Evolutionary conservation across 1,140 invertebrate genomes (phyloP), one percentile per base, ranked within the genome.

Genomic region (Samia ricini): DNA sequence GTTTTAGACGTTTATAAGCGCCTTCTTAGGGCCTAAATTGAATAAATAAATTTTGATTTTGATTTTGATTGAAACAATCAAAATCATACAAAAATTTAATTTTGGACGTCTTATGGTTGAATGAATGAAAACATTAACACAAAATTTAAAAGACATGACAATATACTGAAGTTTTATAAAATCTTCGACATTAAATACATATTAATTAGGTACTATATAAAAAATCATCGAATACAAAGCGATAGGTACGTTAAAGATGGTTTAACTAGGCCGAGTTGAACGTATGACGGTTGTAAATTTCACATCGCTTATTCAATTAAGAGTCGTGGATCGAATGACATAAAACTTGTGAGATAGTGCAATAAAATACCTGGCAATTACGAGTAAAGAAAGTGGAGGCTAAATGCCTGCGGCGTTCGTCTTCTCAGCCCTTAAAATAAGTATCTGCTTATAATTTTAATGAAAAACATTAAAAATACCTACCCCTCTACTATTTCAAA

Each of bases 281-380:
- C 68, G 71, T 82, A 89, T 81, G 78, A 80, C 64, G 68, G 78
- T 84, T 82, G 79, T 89, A 89, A 88, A 86, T 87, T 85, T 82
- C 74, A 74, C 76, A 76, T 83, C 77, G 68, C 77, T 89, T 84
- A 86, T 88, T 88, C 85, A 88, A 89, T 89, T 86, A 86, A 83
- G 81, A 84, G 71, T 79, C 77, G 77, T 77, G 74, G 74, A 85
- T 85, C 84, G 82, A 86, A 88, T 84, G 77, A 84, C 80, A 88
- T 88, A 88, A 89, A 87, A 86, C 85, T 82, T 79, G 63, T 81
- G 75, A 76, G 77, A 81, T 79, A 73, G 76, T 79, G 84, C 74
- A 77, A 87, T 88, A 83, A 88, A 87, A 78, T 83, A 83, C 71
- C 72, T 77, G 74, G 76, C 75, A 88, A 84, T 88, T 85, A 86